These are phyloP conservation scores for Arnoldichthys spilopterus DNA, from an alignment of 2,797 vertebrate species.

Conservation along the genomic window DNA sequence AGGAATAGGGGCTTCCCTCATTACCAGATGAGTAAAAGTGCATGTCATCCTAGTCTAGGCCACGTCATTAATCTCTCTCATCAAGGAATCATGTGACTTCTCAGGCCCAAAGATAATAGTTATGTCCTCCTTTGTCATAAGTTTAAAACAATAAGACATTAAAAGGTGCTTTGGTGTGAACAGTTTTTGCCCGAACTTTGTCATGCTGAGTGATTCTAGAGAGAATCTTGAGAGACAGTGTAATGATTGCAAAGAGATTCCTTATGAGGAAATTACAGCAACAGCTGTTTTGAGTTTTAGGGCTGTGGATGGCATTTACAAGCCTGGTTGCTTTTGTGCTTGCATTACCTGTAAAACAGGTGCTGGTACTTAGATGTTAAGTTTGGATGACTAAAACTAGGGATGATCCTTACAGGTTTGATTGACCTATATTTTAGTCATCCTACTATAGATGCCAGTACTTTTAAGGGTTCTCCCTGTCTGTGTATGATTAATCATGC, in stretches of 20 bases:
- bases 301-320: neutral
- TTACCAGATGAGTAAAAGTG: slow-evolving; percentile 51
- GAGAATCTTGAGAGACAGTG: no score
- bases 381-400: neutral
- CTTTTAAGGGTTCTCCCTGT: neutral
- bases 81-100: slow-evolving; percentile 33
- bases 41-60: slow-evolving; percentile 67
- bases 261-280: neutral
- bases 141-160: neutral
- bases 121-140: neutral
- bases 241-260: neutral
- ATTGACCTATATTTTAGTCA: neutral
- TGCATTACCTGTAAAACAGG: slow-evolving; percentile 40
- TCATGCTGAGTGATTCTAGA: neutral
- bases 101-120: slow-evolving; percentile 6
- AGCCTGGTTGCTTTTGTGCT: neutral
- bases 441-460: neutral
- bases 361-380: slow-evolving; percentile 23
- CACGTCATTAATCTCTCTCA: slow-evolving; percentile 57
- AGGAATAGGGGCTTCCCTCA: slow-evolving; percentile 39
- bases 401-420: neutral
- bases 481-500: neutral
- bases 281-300: neutral
- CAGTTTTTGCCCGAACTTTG: neutral
- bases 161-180: neutral